Conservation (phyloP, 2,797 vertebrate species). For the Tapirus indicus region DNA sequence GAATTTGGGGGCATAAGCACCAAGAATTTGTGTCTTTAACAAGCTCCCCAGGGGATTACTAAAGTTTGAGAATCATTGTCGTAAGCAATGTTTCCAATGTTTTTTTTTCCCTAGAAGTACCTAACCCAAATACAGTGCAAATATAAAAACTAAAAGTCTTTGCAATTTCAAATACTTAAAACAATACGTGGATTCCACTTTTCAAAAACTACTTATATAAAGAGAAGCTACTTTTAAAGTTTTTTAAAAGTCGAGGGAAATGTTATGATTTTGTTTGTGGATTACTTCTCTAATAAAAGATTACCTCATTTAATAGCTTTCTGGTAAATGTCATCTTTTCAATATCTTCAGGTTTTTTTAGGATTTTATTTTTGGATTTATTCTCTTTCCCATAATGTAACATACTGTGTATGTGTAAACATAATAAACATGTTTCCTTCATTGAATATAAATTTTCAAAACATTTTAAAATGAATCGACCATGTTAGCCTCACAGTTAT, state of each 20-base stretch:
- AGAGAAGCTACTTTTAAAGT: not conserved
- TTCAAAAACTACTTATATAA: not conserved
- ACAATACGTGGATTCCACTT: not conserved
- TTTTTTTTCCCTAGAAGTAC: not conserved
- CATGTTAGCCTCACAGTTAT: not conserved
- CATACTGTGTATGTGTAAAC: not conserved
- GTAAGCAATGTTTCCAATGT: not conserved
- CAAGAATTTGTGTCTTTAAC: slow-evolving; percentile 14
- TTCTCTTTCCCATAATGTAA: not conserved
- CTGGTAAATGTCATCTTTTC: not conserved
- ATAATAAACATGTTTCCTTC: slow-evolving; percentile 30
- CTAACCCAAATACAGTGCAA: not conserved
- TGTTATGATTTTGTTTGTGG: not conserved
- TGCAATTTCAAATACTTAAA: not conserved
- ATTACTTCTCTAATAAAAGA: not conserved
- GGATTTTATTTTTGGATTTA: not conserved
- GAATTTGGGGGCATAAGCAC: not conserved
- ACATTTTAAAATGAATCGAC: not conserved
- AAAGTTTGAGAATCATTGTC: not conserved
- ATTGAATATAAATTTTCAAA: slow-evolving; percentile 55
- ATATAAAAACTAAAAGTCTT: not conserved
- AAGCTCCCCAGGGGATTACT: not conserved
- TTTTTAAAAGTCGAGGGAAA: not conserved
- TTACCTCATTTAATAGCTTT: slow-evolving; percentile 14
- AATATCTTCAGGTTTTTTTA: slow-evolving; percentile 11